Conservation (phyloP, 2,797 vertebrate genomes). For the Ctenochaetus hawaiiensis region DNA sequence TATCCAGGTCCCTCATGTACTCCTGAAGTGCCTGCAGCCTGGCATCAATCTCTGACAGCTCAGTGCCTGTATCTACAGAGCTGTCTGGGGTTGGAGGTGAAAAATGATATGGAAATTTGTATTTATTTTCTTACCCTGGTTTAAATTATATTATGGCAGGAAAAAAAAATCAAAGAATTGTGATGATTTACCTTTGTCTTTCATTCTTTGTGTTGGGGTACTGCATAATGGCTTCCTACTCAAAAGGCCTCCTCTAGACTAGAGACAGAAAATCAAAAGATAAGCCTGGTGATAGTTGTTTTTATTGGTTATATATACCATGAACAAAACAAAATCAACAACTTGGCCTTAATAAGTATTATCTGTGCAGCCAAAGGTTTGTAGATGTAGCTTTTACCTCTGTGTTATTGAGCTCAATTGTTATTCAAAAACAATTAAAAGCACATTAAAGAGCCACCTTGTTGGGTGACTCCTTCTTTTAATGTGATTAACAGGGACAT, state of each 20-base stretch:
- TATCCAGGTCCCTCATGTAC: conserved; percentile 93
- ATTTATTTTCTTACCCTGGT: background rate
- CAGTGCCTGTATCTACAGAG: conserved; percentile 83
- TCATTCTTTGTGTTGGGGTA: conserved; percentile 84
- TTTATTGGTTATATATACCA: no score
- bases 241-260: conserved; percentile 80
- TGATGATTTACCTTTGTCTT: conserved; percentile 80
- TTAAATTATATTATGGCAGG: background rate
- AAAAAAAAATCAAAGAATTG: background rate
- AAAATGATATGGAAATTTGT: background rate
- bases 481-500: background rate
- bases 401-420: no score
- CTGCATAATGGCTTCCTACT: conserved; percentile 86
- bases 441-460: background rate
- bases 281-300: no score
- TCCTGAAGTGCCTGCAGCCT: conserved; percentile 92
- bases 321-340: no score
- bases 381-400: no score
- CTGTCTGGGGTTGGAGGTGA: conserved; percentile 79
- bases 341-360: no score
- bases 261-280: conserved; percentile 18
- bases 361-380: no score
- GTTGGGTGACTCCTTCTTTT: no score
- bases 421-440: background rate
- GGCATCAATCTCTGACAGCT: conserved; percentile 92